phyloP scores from a whole-genome alignment of 2,113 vertebrate species.

The Barbus barbus region DNA sequence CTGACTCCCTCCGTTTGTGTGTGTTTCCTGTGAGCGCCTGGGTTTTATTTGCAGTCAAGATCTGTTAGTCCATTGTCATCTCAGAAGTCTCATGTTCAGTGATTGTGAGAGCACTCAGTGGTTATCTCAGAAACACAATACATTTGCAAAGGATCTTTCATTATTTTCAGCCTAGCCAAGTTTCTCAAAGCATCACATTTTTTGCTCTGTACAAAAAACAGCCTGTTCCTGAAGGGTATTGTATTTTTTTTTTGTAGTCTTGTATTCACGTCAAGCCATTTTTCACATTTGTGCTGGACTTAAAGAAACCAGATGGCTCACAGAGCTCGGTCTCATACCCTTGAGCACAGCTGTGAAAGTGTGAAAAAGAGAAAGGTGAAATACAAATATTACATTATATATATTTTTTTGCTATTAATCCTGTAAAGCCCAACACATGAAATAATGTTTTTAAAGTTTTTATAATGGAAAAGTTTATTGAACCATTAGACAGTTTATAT shows the following conservation, averaged over 20 bases:
- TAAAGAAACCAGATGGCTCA: conserved; percentile 55
- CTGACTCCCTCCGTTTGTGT: conserved; percentile 1
- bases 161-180: conserved; percentile 27
- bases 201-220: conserved; percentile 22
- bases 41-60: conserved; percentile 21
- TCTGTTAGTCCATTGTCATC: conserved; percentile 41
- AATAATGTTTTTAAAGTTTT: not conserved
- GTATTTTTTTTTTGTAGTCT: conserved; percentile 10
- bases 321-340: conserved; percentile 3
- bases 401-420: not conserved
- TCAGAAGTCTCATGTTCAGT: conserved; percentile 53
- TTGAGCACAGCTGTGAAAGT: conserved; percentile 43
- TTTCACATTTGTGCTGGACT: conserved; percentile 49
- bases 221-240: conserved; percentile 3
- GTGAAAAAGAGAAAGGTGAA: conserved; percentile 16
- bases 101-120: conserved; percentile 3
- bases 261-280: conserved; percentile 33
- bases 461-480: too few relatives aligned
- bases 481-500: too few relatives aligned
- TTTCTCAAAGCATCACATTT: not conserved
- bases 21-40: conserved; percentile 7
- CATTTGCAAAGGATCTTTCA: not conserved
- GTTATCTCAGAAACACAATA: conserved; percentile 26
- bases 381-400: conserved; percentile 29
- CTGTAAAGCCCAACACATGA: not conserved